These are phyloP conservation scores for Acyrthosiphon pisum DNA, from an alignment of 1,140 invertebrate genomes.

Conservation along the genomic window DNA sequence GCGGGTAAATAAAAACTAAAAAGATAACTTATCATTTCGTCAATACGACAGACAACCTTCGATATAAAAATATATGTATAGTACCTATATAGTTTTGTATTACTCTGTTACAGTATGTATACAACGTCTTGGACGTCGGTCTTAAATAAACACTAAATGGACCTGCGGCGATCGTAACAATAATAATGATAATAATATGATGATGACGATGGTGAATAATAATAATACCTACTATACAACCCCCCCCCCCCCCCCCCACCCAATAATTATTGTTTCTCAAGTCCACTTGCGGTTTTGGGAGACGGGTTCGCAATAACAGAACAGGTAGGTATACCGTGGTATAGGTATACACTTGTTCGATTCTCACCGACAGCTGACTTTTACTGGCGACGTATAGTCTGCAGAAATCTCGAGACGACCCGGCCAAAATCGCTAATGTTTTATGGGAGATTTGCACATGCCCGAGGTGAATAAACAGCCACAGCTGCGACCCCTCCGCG, in stretches of 20 bases:
- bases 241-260: too few relatives aligned
- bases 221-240: not conserved
- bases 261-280: too few relatives aligned
- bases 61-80: too few relatives aligned
- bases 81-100: too few relatives aligned
- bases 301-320: not conserved
- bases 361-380: not conserved
- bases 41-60: too few relatives aligned
- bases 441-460: not conserved
- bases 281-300: not conserved
- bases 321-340: too few relatives aligned
- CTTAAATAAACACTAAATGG: not conserved
- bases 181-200: not conserved
- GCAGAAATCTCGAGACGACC: not conserved
- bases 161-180: not conserved
- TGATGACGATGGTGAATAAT: not conserved
- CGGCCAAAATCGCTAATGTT: not conserved
- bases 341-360: not conserved
- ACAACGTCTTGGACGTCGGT: too few relatives aligned
- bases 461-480: not conserved
- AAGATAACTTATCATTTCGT: too few relatives aligned
- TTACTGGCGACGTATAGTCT: not conserved
- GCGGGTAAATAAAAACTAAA: too few relatives aligned
- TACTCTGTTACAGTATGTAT: too few relatives aligned
- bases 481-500: not conserved